These are phyloP conservation scores for Phyllotreta striolata DNA, from an alignment of 2,888 invertebrate genomes.

Conservation along the genomic window DNA sequence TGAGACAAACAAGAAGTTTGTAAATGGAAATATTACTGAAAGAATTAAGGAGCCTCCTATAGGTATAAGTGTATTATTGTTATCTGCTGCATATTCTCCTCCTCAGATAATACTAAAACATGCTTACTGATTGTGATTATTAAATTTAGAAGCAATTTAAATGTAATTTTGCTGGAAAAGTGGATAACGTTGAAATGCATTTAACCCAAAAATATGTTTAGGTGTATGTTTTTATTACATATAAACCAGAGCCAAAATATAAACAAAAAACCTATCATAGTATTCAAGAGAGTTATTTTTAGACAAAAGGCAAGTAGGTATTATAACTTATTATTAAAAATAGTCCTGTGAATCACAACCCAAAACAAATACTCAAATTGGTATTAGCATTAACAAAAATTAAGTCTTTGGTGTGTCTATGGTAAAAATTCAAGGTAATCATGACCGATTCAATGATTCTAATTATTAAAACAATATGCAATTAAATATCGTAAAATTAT, in stretches of 20 bases:
- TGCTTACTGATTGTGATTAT: too few species aligned
- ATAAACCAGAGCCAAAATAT: slow-evolving; percentile 21
- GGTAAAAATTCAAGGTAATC: slow-evolving; percentile 28
- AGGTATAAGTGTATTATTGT: too few species aligned
- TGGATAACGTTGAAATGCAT: too few species aligned
- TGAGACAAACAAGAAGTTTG: too few species aligned
- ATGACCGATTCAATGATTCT: slow-evolving; percentile 3
- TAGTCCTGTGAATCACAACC: slow-evolving; percentile 29
- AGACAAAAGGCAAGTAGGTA: slow-evolving; percentile 22
- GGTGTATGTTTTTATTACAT: slow-evolving; percentile 14
- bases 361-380: slow-evolving; percentile 17
- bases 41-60: too few species aligned
- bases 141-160: too few species aligned
- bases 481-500: slow-evolving; percentile 12
- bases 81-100: too few species aligned
- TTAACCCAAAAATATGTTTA: too few species aligned
- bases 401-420: slow-evolving; percentile 11
- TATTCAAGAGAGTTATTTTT: slow-evolving; percentile 26
- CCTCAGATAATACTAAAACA: too few species aligned
- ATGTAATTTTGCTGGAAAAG: too few species aligned
- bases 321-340: slow-evolving; percentile 28
- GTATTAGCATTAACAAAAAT: slow-evolving; percentile 16
- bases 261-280: slow-evolving; percentile 29
- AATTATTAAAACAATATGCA: slow-evolving; percentile 24
- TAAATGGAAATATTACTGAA: too few species aligned